Percentiles rank a stretch among this genome's conserved stretches.
Conservation (phyloP, 1,140 invertebrate genomes). For the Phthorimaea operculella region DNA sequence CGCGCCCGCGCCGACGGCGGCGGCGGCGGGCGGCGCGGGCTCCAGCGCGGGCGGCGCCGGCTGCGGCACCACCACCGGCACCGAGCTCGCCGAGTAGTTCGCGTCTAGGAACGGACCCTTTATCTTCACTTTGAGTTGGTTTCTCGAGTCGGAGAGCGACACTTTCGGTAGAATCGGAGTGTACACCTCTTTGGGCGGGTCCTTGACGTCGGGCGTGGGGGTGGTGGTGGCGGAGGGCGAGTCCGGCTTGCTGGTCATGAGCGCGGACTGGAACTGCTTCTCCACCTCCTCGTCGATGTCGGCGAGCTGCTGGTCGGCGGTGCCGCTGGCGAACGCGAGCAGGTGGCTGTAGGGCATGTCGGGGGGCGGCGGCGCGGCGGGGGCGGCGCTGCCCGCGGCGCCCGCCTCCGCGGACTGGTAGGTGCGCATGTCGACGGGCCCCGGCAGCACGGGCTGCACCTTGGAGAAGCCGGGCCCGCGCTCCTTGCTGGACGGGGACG, state of each 20-base stretch:
- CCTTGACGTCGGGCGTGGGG: slow-evolving; percentile 46
- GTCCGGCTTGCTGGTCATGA: slow-evolving; percentile 68
- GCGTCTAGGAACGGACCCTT: slow-evolving; percentile 87
- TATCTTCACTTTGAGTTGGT: slow-evolving; percentile 90
- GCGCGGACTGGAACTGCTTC: slow-evolving; percentile 75
- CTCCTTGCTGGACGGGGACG: slow-evolving; percentile 34
- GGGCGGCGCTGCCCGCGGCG: slow-evolving; percentile 29
- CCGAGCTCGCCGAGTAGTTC: slow-evolving; percentile 73
- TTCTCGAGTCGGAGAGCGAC: slow-evolving; percentile 78
- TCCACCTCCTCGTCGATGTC: slow-evolving; percentile 83
- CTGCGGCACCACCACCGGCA: slow-evolving; percentile 65
- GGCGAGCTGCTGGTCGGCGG: slow-evolving; percentile 74
- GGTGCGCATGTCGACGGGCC: slow-evolving; percentile 88
- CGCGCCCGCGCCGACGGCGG: slow-evolving; percentile 68
- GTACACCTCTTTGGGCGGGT: slow-evolving; percentile 63
- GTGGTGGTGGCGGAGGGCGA: slow-evolving; percentile 28
- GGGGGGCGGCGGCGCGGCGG: slow-evolving; percentile 14
- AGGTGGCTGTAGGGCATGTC: slow-evolving; percentile 71
- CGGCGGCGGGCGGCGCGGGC: slow-evolving; percentile 18
- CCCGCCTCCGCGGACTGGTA: slow-evolving; percentile 72
- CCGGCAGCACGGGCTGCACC: slow-evolving; percentile 79
- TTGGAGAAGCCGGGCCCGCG: slow-evolving; percentile 63
- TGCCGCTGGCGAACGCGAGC: slow-evolving; percentile 72
- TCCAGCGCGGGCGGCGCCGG: slow-evolving; percentile 65
- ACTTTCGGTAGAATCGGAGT: slow-evolving; percentile 71